Evolutionary conservation across 2,888 invertebrate genomes (phyloP).

Genomic region (Cryptocephalus moraei): DNA sequence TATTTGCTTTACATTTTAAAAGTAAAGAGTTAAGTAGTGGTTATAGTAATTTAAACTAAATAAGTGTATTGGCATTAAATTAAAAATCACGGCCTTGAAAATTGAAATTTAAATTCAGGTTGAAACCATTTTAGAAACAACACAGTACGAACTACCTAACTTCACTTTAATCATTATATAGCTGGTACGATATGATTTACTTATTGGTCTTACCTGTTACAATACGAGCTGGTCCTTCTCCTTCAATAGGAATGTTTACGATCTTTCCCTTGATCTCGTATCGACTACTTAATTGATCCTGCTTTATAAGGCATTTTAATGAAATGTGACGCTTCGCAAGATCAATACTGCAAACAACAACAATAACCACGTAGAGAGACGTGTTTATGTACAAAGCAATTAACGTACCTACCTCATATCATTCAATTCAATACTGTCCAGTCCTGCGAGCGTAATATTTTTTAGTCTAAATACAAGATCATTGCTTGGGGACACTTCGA

Average conservation of each 20-base stretch:
- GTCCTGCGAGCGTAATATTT: slow-evolving; percentile 17
- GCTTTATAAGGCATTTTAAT: slow-evolving; percentile 11
- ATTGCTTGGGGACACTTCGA: slow-evolving; percentile 12
- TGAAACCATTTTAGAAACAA: too few relatives aligned
- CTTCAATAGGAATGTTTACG: slow-evolving; percentile 25
- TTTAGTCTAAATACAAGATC: slow-evolving; percentile 18
- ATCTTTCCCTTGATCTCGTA: slow-evolving; percentile 23
- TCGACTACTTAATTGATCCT: slow-evolving; percentile 16
- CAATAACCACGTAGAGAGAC: too few relatives aligned
- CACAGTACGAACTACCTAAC: too few relatives aligned
- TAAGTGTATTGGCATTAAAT: too few relatives aligned
- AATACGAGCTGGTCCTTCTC: slow-evolving; percentile 27
- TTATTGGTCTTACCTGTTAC: slow-evolving; percentile 19
- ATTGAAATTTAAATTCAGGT: too few relatives aligned
- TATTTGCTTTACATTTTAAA: too few relatives aligned
- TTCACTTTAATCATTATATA: too few relatives aligned
- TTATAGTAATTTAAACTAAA: too few relatives aligned
- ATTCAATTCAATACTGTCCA: slow-evolving; percentile 14
- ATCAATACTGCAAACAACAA: slow-evolving; percentile 10
- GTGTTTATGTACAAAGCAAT: slow-evolving; percentile 2
- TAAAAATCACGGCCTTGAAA: too few relatives aligned
- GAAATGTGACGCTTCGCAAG: slow-evolving; percentile 7
- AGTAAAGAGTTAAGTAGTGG: too few relatives aligned
- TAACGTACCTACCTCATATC: slow-evolving; percentile 17
- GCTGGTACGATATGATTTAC: too few relatives aligned